Conservation (phyloP, 2,113 vertebrate species). For the Butorides virescens region DNA sequence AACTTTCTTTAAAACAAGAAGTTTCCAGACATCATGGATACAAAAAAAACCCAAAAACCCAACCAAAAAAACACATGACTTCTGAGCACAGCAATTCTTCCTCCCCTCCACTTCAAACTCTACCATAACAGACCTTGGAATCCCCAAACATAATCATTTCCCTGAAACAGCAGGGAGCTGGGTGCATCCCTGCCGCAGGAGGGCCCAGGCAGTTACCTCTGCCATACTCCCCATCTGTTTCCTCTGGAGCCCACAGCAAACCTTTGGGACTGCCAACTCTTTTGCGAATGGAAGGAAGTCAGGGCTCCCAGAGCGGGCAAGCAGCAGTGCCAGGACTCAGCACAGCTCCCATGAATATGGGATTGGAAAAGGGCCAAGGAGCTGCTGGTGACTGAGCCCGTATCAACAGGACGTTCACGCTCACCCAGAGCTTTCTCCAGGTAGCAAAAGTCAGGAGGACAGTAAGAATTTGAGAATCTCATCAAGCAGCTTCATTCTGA, state of each 20-base stretch:
- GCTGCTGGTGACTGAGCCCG: background rate
- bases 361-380: background rate
- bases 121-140: background rate
- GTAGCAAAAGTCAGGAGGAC: background rate
- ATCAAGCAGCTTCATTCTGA: background rate
- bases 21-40: background rate
- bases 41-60: background rate
- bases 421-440: background rate
- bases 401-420: fast-evolving
- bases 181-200: fast-evolving
- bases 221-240: fast-evolving
- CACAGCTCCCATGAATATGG: background rate
- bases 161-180: background rate
- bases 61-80: background rate
- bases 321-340: fast-evolving
- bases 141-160: fast-evolving
- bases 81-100: background rate
- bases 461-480: background rate
- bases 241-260: background rate
- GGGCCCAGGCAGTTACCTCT: background rate
- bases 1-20: background rate
- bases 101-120: background rate
- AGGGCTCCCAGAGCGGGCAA: fast-evolving
- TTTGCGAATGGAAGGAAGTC: background rate
- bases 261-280: background rate